Evolutionary conservation across 2,113 vertebrate species (phyloP).

Genomic region (Cryptomyrus ogoouensis): DNA sequence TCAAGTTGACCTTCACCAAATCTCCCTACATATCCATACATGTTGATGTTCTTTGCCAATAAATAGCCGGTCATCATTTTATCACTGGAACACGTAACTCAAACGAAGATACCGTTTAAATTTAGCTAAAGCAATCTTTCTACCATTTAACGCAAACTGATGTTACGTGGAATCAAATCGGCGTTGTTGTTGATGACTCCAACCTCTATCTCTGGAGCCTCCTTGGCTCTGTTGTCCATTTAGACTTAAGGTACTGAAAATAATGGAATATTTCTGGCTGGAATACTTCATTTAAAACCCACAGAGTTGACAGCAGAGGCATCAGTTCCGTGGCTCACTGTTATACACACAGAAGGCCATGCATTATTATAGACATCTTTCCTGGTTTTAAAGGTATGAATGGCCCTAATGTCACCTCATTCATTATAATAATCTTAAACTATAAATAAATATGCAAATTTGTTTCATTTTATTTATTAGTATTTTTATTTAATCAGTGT

Average conservation of each 20-base stretch:
- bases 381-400: not conserved
- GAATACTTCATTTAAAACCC: not conserved
- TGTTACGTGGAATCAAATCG: not conserved
- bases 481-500: not conserved
- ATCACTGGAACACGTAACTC: not conserved
- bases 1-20: not conserved
- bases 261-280: not conserved
- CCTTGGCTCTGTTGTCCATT: not conserved
- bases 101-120: not conserved
- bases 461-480: not conserved
- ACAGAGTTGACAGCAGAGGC: not conserved
- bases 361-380: not conserved
- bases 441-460: not conserved
- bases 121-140: not conserved
- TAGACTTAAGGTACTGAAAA: not conserved
- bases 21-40: not conserved
- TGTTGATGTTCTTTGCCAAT: not conserved
- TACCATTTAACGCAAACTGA: not conserved
- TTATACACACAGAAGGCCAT: not conserved
- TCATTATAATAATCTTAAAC: not conserved
- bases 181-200: not conserved
- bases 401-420: not conserved
- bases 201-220: not conserved
- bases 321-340: not conserved
- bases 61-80: not conserved